Percentiles rank a stretch among this genome's conserved stretches.
Conservation (phyloP, 2,113 vertebrate genomes). For the Macrotus californicus region DNA sequence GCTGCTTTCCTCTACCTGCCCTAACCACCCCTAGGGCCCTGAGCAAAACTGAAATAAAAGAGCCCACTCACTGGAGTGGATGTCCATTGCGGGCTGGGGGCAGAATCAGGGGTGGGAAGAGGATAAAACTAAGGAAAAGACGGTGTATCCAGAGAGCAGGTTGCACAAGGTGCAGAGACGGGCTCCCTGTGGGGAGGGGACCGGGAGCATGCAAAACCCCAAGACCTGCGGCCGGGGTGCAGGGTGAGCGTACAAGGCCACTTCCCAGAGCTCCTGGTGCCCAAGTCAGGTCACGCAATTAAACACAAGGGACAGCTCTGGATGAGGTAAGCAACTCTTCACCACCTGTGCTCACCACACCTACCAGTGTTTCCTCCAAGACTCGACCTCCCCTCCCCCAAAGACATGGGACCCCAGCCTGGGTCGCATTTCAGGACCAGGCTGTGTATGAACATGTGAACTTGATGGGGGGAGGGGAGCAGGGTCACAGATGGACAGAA, state of each 20-base stretch:
- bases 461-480: neutral
- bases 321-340: neutral
- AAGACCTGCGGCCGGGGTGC: neutral
- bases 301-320: neutral
- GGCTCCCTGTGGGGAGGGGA: neutral
- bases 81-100: neutral
- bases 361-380: neutral
- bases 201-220: neutral
- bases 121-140: neutral
- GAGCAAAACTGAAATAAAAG: neutral
- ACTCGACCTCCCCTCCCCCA: neutral
- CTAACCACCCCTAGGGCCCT: conserved; percentile 30
- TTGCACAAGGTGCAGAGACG: neutral
- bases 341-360: neutral
- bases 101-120: neutral
- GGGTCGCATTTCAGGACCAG: neutral
- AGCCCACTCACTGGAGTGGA: neutral
- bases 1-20: neutral
- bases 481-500: neutral
- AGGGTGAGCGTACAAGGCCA: neutral
- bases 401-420: neutral
- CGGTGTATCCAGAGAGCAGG: neutral
- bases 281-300: neutral
- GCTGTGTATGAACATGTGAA: neutral
- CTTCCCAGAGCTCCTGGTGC: neutral